Evolutionary conservation across 1,140 invertebrate genomes (phyloP), one percentile per base, ranked within the genome.

Genomic region (Drosophila bipectinata): DNA sequence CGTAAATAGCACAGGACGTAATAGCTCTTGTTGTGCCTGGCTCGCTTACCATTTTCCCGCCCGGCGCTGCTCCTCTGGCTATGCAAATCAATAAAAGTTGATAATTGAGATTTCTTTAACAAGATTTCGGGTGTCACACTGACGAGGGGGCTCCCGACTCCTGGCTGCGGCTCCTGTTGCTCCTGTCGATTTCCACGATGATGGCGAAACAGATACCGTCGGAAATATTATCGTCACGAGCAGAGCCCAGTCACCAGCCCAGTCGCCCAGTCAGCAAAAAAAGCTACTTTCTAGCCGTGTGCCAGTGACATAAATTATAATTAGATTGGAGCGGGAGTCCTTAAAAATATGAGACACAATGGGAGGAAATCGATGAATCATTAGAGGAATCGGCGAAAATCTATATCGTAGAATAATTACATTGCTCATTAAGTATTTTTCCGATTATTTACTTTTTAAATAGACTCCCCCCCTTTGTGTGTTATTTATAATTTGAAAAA

Each of bases 81-180:
- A 68, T 69, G 81, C 82, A 85, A 85, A 85, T 85, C 81, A 87
- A 85, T 85, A 87, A 85, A 85, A 81, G 81, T 87, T 87, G 82
- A 85, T 85, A 85, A 85, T 85, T 85, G 82, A 85, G 81, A 85
- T 85, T 85, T 87, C 81, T 87, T 87, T 81, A 87, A 82, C 82
- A 82, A 85, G 81, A 85, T 85, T 85, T 87, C 58, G 82, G 77
- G 71, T 87, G 82, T 87, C 82, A 78, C 84, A 71, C 77, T 64
- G 47, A 75, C 54, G 51, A 47, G 52, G 30, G n/a, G 5, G 18
- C 12, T 48, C 34, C 61, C 28, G 26, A 49, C 45, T 15, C n/a
- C 34, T 10, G 26, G 26, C 26, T 28, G 26, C 34, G 34, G 9
- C 26, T 44, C 34, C 30, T 49, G 30, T 49, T 60, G 47, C 45